Conservation (phyloP, 2,888 invertebrate genomes). For the Cheilosia urbana region DNA sequence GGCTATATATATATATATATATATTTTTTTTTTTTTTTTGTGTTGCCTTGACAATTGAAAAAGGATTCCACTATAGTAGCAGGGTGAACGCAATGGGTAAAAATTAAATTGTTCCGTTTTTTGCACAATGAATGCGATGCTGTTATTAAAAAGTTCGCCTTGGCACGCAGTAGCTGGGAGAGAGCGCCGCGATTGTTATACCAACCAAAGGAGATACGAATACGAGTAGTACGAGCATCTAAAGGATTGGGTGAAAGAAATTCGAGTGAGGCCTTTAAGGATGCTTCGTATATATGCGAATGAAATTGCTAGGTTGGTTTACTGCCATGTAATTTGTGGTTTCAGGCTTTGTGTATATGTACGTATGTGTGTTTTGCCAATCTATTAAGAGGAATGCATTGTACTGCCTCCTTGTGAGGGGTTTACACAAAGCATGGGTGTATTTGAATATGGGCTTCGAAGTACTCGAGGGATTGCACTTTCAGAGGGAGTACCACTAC, state of each 20-base stretch:
- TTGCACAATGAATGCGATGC: constrained; percentile 69
- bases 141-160: constrained; percentile 72
- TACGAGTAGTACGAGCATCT: neutral
- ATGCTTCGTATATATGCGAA: constrained; percentile 46
- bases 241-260: constrained; percentile 6
- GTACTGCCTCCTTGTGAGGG: constrained; percentile 7
- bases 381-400: constrained; percentile 56
- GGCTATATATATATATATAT: neutral
- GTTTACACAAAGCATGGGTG: constrained; percentile 18
- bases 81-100: constrained; percentile 71
- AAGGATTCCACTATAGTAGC: constrained; percentile 47
- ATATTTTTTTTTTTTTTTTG: constrained; percentile 26
- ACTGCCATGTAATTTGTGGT: constrained; percentile 71
- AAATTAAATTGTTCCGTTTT: constrained; percentile 71
- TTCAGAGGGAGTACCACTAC: too few species aligned
- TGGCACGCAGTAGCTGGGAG: constrained; percentile 23
- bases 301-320: constrained; percentile 63
- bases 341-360: constrained; percentile 28
- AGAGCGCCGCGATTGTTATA: constrained; percentile 4
- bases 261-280: constrained; percentile 46
- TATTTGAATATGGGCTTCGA: constrained; percentile 31
- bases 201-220: constrained; percentile 17
- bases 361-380: constrained; percentile 41
- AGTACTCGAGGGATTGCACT: constrained; percentile 35
- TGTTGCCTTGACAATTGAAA: constrained; percentile 68